These are phyloP conservation scores for Drosophila kepulauana DNA, from an alignment of 1,140 invertebrate genomes.

Conservation along the genomic window DNA sequence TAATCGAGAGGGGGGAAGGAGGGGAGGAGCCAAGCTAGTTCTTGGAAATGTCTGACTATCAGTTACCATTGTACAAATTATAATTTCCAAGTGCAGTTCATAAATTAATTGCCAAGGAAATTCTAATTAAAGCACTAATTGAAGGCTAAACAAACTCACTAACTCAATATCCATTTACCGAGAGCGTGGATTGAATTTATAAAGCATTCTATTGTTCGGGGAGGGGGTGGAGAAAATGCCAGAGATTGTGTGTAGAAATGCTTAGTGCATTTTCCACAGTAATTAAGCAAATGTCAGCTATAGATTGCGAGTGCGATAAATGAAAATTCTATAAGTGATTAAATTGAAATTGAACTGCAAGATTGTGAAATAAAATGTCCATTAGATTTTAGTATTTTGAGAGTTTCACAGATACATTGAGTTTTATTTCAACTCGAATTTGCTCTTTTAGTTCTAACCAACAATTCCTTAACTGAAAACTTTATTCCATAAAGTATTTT, in stretches of 20 bases:
- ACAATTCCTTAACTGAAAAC: too few relatives aligned
- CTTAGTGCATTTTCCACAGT: background rate
- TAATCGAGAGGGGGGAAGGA: too few relatives aligned
- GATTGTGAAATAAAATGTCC: too few relatives aligned
- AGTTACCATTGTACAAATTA: slow-evolving; percentile 20
- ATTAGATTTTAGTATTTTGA: too few relatives aligned
- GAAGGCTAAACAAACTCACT: slow-evolving; percentile 33
- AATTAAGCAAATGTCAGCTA: background rate
- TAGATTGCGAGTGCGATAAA: background rate
- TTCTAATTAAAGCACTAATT: slow-evolving; percentile 40
- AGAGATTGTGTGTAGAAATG: slow-evolving; percentile 3
- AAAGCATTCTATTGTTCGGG: background rate
- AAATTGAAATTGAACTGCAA: too few relatives aligned
- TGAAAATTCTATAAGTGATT: too few relatives aligned
- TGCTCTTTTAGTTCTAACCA: too few relatives aligned
- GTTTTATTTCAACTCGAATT: too few relatives aligned
- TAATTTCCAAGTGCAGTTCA: slow-evolving; percentile 8
- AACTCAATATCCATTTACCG: slow-evolving; percentile 28
- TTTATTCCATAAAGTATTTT: too few relatives aligned
- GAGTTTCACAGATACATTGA: too few relatives aligned
- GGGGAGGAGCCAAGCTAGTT: background rate
- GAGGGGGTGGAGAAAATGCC: background rate
- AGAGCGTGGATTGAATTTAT: background rate
- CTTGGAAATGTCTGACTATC: slow-evolving; percentile 36
- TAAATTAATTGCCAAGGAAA: slow-evolving; percentile 19